Evolutionary conservation across 2,888 invertebrate species (phyloP).

Genomic region (Caenorhabditis imperialis): DNA sequence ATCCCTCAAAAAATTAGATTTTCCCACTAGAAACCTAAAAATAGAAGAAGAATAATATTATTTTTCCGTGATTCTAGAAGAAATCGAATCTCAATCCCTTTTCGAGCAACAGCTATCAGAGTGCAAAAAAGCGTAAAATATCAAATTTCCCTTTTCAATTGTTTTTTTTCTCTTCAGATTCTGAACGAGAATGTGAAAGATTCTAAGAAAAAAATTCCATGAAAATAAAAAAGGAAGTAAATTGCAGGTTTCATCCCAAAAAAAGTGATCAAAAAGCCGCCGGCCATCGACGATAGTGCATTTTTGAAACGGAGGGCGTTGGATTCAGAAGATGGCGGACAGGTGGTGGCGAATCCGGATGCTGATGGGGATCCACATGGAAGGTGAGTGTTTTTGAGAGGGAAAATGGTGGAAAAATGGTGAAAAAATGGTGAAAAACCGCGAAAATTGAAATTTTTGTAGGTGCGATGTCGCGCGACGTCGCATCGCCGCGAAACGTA

Average conservation of each 20-base stretch:
- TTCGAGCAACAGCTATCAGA: no score
- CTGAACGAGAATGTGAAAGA: no score
- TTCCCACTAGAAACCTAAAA: no score
- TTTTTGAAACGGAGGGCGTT: conserved; percentile 25
- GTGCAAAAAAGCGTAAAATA: conserved; percentile 13
- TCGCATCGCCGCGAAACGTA: no score
- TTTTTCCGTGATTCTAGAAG: conserved; percentile 2
- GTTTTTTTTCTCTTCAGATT: background rate
- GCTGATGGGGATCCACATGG: conserved; percentile 49
- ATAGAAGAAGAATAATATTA: background rate
- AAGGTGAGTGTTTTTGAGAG: conserved; percentile 12
- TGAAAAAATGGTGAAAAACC: no score
- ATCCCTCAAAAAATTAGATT: no score
- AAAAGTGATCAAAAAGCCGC: conserved; percentile 42
- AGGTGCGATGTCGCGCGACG: no score
- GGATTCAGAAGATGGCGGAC: conserved; percentile 44
- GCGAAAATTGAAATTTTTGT: no score
- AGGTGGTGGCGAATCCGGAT: conserved; percentile 45
- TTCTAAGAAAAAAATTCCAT: no score
- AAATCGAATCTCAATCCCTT: conserved; percentile 15
- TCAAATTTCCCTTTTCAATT: conserved; percentile 5
- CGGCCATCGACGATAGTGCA: conserved; percentile 35
- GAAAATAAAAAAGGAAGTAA: background rate
- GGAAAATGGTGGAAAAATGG: no score
- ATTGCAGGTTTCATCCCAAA: conserved; percentile 52